These are phyloP conservation scores for Lycocorax pyrrhopterus DNA, from an alignment of 2,113 vertebrate genomes.

Conservation along the genomic window DNA sequence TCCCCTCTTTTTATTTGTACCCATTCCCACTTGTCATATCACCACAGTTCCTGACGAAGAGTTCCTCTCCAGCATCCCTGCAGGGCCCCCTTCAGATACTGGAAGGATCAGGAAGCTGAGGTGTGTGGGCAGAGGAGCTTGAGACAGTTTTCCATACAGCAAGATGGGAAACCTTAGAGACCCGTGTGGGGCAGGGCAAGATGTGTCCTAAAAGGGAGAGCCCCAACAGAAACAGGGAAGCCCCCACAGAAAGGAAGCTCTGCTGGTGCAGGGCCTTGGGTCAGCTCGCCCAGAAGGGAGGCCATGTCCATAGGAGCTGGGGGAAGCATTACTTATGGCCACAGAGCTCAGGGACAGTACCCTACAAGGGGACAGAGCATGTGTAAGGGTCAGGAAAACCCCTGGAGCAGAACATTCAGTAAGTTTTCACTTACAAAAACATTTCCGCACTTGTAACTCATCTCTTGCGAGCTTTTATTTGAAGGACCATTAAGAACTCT, in stretches of 20 bases:
- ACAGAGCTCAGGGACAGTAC: background rate
- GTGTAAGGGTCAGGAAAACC: background rate
- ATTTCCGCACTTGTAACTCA: background rate
- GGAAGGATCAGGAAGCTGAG: background rate
- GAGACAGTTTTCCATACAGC: background rate
- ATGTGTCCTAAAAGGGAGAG: background rate
- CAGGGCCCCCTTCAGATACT: background rate
- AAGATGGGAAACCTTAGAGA: background rate
- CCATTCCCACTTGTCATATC: background rate
- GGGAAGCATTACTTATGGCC: background rate
- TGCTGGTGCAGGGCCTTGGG: background rate
- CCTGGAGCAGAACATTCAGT: background rate
- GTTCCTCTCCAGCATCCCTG: background rate
- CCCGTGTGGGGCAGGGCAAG: rapidly evolving
- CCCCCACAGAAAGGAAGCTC: background rate
- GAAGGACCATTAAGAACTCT: background rate
- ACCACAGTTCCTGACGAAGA: background rate
- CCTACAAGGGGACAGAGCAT: background rate
- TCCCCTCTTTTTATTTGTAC: background rate
- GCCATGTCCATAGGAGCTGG: background rate
- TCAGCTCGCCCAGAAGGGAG: background rate
- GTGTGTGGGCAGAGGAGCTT: background rate
- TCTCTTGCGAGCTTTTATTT: background rate
- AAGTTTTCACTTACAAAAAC: background rate
- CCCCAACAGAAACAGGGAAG: background rate